These are phyloP conservation scores for Vimba vimba DNA, from an alignment of 2,113 vertebrate species.

Conservation along the genomic window DNA sequence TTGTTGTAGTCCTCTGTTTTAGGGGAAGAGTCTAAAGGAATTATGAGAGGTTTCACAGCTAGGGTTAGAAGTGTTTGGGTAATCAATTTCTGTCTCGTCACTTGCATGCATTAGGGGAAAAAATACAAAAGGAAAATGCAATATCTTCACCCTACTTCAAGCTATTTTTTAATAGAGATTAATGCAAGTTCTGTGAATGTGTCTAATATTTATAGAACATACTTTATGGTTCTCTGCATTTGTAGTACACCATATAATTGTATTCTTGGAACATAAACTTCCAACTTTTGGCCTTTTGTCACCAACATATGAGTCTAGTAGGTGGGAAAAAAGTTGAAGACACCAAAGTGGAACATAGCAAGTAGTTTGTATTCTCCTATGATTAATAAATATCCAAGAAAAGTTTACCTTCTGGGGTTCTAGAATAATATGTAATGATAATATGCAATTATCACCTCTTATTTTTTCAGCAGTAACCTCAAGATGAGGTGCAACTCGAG, in stretches of 20 bases:
- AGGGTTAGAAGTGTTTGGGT: not conserved
- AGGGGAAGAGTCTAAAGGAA: not conserved
- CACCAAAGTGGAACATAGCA: constrained; percentile 18
- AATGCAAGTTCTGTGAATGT: not conserved
- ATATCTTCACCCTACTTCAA: constrained; percentile 1
- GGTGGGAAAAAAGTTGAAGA: constrained; percentile 30
- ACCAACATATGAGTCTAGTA: not conserved
- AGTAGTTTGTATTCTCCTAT: constrained; percentile 67
- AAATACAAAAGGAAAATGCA: not conserved
- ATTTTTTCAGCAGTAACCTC: constrained; percentile 81
- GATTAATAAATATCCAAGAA: constrained; percentile 84
- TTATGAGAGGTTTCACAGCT: not conserved
- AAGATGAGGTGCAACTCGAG: constrained; percentile 64
- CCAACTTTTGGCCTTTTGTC: constrained; percentile 4
- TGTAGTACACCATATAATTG: not conserved
- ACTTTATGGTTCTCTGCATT: constrained; percentile 5
- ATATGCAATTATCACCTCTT: constrained; percentile 94
- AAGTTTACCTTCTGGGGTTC: constrained; percentile 81
- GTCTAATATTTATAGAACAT: constrained; percentile 32
- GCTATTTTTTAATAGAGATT: constrained; percentile 41
- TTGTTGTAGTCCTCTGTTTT: constrained; percentile 58
- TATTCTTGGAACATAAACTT: not conserved
- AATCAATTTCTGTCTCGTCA: not conserved
- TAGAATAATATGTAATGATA: constrained; percentile 91
- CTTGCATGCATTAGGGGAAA: too few relatives aligned